A percentile compares a stretch with the other conserved stretches of the same genome.
Conservation (phyloP, 1,140 invertebrate genomes). For the Chironomus striatipennis region DNA sequence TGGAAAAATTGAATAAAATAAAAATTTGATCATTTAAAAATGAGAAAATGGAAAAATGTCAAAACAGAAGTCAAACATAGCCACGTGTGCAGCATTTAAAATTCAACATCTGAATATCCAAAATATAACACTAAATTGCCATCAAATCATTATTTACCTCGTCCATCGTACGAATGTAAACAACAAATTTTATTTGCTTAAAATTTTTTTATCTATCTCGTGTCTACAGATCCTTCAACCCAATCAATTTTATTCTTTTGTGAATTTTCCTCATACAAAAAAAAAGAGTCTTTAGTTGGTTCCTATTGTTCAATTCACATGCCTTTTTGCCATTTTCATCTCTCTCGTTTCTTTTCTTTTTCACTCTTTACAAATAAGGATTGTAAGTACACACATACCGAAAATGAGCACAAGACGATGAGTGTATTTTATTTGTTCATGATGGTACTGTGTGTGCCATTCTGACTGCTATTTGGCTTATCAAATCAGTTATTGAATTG, state of each 20-base stretch:
- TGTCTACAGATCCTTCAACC: no score
- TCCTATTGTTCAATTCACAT: no score
- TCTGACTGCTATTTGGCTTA: conserved; percentile 16
- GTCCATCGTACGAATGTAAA: not conserved
- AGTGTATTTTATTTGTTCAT: conserved; percentile 14
- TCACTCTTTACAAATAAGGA: not conserved
- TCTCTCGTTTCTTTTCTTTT: not conserved
- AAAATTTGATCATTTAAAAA: not conserved
- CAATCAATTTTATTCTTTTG: no score
- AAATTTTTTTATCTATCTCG: no score
- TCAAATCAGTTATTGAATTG: conserved; percentile 24
- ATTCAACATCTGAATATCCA: no score
- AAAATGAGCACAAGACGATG: not conserved
- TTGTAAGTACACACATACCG: not conserved
- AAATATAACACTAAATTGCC: not conserved
- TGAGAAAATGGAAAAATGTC: not conserved
- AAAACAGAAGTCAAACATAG: not conserved
- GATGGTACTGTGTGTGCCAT: not conserved
- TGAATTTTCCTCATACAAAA: no score
- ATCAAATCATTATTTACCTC: not conserved
- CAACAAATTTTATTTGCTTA: not conserved
- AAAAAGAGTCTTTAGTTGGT: no score
- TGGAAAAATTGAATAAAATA: not conserved
- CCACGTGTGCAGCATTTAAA: no score
- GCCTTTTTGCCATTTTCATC: not conserved